phyloP scores from a whole-genome alignment of 1,140 invertebrate species.

The Manduca sexta region DNA sequence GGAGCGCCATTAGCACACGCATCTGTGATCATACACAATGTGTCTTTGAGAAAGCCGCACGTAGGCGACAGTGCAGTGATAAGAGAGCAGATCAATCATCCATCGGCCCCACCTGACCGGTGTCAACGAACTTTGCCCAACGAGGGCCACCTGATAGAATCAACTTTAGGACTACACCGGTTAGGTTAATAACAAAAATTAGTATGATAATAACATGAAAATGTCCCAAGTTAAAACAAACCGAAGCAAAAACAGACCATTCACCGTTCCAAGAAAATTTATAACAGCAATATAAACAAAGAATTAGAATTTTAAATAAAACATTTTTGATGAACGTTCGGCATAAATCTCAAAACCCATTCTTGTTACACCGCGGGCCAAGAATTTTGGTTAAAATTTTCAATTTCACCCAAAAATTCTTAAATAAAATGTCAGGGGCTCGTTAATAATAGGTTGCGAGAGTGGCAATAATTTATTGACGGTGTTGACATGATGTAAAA shows the following conservation, averaged over 20 bases:
- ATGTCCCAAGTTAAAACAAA: slow-evolving; percentile 14
- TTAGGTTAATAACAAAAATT: slow-evolving; percentile 32
- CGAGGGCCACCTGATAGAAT: slow-evolving; percentile 53
- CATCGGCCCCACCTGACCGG: slow-evolving; percentile 58
- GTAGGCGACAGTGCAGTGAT: slow-evolving; percentile 61
- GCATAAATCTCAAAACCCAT: slow-evolving; percentile 63
- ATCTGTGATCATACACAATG: slow-evolving; percentile 52
- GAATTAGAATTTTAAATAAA: slow-evolving; percentile 41
- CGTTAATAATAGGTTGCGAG: slow-evolving; percentile 63
- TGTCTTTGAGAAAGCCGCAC: slow-evolving; percentile 63
- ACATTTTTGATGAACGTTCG: slow-evolving; percentile 21
- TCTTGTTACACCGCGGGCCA: slow-evolving; percentile 49
- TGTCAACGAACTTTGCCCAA: slow-evolving; percentile 47
- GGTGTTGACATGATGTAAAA: slow-evolving; percentile 62
- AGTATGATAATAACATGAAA: slow-evolving; percentile 26
- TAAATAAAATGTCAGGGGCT: slow-evolving; percentile 65
- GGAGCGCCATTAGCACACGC: slow-evolving; percentile 24
- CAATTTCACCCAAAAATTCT: slow-evolving; percentile 55
- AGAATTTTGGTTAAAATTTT: slow-evolving; percentile 54
- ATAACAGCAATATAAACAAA: slow-evolving; percentile 13
- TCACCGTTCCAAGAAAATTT: slow-evolving; percentile 18
- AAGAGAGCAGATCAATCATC: slow-evolving; percentile 68
- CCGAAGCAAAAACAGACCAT: slow-evolving; percentile 9
- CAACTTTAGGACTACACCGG: slow-evolving; percentile 49
- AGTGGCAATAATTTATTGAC: slow-evolving; percentile 58